Percentiles rank a stretch among this genome's conserved stretches.
Conservation (phyloP, 2,113 vertebrate genomes). For the Vicugna pacos region DNA sequence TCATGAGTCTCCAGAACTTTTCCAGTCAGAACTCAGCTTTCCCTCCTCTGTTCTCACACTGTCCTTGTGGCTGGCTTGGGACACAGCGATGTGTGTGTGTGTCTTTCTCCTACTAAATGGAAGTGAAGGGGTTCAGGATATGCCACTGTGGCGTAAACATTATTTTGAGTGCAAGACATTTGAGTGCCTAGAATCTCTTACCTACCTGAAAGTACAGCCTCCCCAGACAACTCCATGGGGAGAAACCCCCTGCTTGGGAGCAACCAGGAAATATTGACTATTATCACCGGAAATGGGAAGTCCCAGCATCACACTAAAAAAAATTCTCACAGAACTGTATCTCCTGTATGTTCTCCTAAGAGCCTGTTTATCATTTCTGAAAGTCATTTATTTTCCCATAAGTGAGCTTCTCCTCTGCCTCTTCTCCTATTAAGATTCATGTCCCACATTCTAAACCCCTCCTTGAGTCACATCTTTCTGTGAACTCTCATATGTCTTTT, state of each 20-base stretch:
- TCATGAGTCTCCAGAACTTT: neutral
- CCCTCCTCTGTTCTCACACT: neutral
- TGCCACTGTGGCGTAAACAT: neutral
- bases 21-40: neutral
- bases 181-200: neutral
- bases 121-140: neutral
- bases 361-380: neutral
- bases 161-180: neutral
- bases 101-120: neutral
- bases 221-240: neutral
- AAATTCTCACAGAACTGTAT: neutral
- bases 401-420: neutral
- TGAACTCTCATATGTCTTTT: neutral
- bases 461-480: slow-evolving; percentile 14
- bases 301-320: neutral
- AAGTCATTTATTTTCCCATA: neutral
- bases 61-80: neutral
- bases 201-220: neutral
- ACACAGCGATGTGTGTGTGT: neutral
- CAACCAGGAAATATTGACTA: neutral
- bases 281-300: neutral
- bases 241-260: neutral
- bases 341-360: neutral
- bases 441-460: neutral
- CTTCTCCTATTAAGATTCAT: neutral